phyloP scores from a whole-genome alignment of 2,797 vertebrate species.

The Epinephelus coioides region DNA sequence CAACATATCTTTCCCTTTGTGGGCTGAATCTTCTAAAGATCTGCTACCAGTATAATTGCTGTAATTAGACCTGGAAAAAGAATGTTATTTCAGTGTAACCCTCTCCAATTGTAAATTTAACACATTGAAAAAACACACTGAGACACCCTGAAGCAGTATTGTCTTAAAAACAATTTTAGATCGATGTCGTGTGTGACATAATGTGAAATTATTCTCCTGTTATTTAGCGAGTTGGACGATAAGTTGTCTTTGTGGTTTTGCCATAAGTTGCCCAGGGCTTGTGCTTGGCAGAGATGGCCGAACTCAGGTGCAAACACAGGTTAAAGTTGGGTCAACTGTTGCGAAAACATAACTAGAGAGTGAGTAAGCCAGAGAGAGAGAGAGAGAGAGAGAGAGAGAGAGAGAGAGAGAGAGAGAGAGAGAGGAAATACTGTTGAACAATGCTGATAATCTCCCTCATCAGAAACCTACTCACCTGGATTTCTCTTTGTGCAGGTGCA shows the following conservation, averaged over 20 bases:
- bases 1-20: slow-evolving; percentile 72
- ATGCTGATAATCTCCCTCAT: slow-evolving; percentile 73
- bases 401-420: neutral
- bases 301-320: slow-evolving; percentile 53
- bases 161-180: slow-evolving; percentile 8
- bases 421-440: slow-evolving; percentile 63
- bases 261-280: slow-evolving; percentile 31
- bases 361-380: slow-evolving; percentile 25
- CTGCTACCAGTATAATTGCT: slow-evolving; percentile 68
- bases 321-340: slow-evolving; percentile 73
- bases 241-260: slow-evolving; percentile 59
- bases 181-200: slow-evolving; percentile 17
- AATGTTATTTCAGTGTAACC: slow-evolving; percentile 56
- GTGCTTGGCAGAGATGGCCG: slow-evolving; percentile 43
- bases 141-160: slow-evolving; percentile 32
- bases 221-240: slow-evolving; percentile 16
- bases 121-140: slow-evolving; percentile 33
- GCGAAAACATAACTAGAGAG: slow-evolving; percentile 31
- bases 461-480: slow-evolving; percentile 54
- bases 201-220: slow-evolving; percentile 41
- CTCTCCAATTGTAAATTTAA: slow-evolving; percentile 48
- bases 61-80: slow-evolving; percentile 57
- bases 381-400: neutral
- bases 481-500: slow-evolving; percentile 58
- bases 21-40: slow-evolving; percentile 61